phyloP scores from a whole-genome alignment of 2,888 invertebrate genomes.

The Euplagia quadripunctaria region DNA sequence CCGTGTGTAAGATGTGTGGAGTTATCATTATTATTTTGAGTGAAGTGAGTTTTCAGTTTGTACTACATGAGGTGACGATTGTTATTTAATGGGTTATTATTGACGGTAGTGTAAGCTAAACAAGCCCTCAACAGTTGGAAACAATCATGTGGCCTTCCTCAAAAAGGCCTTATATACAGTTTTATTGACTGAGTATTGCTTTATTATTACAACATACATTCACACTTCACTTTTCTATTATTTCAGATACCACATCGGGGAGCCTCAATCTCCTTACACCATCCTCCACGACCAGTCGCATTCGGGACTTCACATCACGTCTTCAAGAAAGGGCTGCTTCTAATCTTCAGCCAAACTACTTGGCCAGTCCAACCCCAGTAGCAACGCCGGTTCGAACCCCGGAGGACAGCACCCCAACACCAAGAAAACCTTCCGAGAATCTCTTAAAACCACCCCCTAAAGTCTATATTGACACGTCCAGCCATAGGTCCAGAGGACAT shows the following conservation, averaged over 20 bases:
- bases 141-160: background rate
- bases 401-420: slow-evolving; percentile 68
- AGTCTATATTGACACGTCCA: slow-evolving; percentile 72
- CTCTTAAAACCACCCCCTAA: slow-evolving; percentile 81
- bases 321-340: slow-evolving; percentile 85
- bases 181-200: background rate
- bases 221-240: slow-evolving; percentile 16
- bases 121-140: background rate
- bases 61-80: too few species aligned
- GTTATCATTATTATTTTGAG: too few species aligned
- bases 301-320: slow-evolving; percentile 88
- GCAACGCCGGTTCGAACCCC: slow-evolving; percentile 71
- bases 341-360: slow-evolving; percentile 65
- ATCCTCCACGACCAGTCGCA: slow-evolving; percentile 87
- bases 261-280: slow-evolving; percentile 89
- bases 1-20: too few species aligned
- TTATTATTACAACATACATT: slow-evolving; percentile 18
- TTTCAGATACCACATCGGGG: slow-evolving; percentile 88
- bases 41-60: background rate
- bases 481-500: slow-evolving; percentile 76
- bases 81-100: background rate
- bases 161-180: background rate
- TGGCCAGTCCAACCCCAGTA: slow-evolving; percentile 63
- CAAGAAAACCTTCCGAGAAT: slow-evolving; percentile 69
- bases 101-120: background rate